A percentile compares a stretch with the other conserved stretches of the same genome.
Conservation (phyloP, 2,113 vertebrate species). For the Carassius auratus region DNA sequence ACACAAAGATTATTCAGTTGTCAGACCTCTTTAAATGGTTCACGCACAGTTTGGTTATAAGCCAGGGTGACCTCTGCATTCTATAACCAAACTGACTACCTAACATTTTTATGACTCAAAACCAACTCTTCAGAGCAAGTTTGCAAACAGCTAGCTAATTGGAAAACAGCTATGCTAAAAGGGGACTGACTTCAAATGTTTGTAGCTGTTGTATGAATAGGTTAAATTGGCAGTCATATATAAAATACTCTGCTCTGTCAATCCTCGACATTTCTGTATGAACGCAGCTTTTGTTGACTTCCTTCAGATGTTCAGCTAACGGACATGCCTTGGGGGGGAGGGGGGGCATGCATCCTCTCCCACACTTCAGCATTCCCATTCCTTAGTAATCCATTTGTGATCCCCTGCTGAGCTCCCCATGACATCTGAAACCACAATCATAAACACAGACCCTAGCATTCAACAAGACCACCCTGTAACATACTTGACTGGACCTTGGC, state of each 20-base stretch:
- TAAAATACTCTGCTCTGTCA: neutral
- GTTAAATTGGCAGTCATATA: neutral
- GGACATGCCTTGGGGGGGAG: conserved; percentile 50
- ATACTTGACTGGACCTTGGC: conserved; percentile 34
- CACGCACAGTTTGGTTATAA: neutral
- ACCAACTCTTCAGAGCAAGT: neutral
- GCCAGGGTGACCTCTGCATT: neutral
- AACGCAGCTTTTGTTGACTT: neutral
- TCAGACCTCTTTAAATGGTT: neutral
- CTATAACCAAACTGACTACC: neutral
- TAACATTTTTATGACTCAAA: neutral
- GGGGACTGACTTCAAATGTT: neutral
- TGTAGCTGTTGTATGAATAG: neutral
- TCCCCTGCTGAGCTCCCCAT: conserved; percentile 68
- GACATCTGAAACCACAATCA: conserved; percentile 68
- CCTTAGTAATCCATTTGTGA: conserved; percentile 67
- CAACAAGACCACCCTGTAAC: conserved; percentile 67
- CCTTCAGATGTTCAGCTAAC: conserved; percentile 55
- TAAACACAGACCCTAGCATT: conserved; percentile 70
- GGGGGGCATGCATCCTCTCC: conserved; percentile 62
- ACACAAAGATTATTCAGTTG: neutral
- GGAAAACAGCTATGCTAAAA: neutral
- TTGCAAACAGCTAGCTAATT: neutral
- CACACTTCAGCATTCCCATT: conserved; percentile 62
- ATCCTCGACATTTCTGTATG: neutral